Conservation (phyloP, 2,888 invertebrate species). For the Leptopilina drosophilae region DNA sequence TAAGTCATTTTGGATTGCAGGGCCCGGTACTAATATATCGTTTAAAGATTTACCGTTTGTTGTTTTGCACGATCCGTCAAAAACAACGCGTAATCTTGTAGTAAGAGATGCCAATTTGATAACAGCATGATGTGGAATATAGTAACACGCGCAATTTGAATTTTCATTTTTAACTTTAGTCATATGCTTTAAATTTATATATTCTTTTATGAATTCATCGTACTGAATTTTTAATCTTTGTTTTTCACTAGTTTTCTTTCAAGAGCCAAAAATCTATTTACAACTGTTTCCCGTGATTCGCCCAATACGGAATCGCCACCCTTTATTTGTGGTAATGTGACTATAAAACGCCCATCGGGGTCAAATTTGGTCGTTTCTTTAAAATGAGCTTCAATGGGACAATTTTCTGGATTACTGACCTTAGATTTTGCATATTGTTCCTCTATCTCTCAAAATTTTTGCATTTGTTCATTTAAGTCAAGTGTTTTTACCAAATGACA, state of each 20-base stretch:
- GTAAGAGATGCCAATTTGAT: conserved; percentile 52
- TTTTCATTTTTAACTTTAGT: neutral
- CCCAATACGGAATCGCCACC: neutral
- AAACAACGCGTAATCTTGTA: conserved; percentile 62
- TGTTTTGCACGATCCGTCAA: conserved; percentile 58
- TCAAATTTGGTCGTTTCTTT: no score
- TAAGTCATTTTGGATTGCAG: conserved; percentile 52
- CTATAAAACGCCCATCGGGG: neutral
- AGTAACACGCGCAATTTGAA: conserved; percentile 39
- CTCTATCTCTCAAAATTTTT: conserved; percentile 9
- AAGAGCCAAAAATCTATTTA: conserved; percentile 29
- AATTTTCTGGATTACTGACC: neutral
- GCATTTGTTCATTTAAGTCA: neutral
- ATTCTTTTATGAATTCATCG: conserved; percentile 25
- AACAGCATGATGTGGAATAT: conserved; percentile 62
- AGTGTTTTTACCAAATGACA: neutral
- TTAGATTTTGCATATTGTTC: neutral
- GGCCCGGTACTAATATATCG: conserved; percentile 54
- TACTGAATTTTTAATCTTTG: conserved; percentile 10
- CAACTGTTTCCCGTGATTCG: conserved; percentile 29
- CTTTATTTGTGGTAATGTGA: neutral
- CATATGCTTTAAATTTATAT: conserved; percentile 15
- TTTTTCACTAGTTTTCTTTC: conserved; percentile 12
- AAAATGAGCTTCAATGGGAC: no score
- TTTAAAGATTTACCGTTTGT: conserved; percentile 56